A percentile compares a stretch with the other conserved stretches of the same genome.
phyloP scores from a whole-genome alignment of 2,888 invertebrate species.

The Caenorhabditis macrosperma region DNA sequence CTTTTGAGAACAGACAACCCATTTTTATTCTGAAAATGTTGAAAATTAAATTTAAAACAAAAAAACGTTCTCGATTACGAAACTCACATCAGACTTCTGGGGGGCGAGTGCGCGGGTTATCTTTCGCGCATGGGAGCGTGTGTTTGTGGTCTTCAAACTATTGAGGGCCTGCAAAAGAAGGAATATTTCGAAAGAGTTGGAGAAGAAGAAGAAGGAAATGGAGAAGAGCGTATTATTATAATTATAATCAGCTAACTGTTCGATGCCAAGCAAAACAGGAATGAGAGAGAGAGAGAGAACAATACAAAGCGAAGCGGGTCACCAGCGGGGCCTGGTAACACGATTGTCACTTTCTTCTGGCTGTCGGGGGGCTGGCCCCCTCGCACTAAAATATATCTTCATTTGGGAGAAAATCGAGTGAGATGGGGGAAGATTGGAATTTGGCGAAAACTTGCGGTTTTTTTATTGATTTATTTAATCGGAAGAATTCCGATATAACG shows the following conservation, averaged over 20 bases:
- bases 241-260: too few species aligned
- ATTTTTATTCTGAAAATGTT: conserved; percentile 37
- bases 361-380: neutral
- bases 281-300: neutral
- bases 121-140: conserved; percentile 2
- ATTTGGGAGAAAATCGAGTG: too few species aligned
- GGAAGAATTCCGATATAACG: too few species aligned
- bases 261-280: neutral
- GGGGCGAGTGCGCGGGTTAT: conserved; percentile 2
- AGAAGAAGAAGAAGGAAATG: neutral
- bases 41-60: neutral
- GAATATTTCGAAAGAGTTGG: neutral
- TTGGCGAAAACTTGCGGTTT: too few species aligned
- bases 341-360: neutral
- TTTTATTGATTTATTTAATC: too few species aligned
- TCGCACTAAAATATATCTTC: too few species aligned
- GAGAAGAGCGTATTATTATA: too few species aligned
- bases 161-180: neutral
- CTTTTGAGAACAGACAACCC: conserved; percentile 63
- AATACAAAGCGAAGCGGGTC: neutral
- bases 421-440: too few species aligned
- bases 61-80: too few species aligned
- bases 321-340: neutral
- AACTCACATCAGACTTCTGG: conserved; percentile 23
- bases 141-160: neutral